A percentile compares a stretch with the other conserved stretches of the same genome.
These are phyloP conservation scores for Chrysodeixis includens DNA, from an alignment of 2,888 invertebrate species.

Conservation along the genomic window DNA sequence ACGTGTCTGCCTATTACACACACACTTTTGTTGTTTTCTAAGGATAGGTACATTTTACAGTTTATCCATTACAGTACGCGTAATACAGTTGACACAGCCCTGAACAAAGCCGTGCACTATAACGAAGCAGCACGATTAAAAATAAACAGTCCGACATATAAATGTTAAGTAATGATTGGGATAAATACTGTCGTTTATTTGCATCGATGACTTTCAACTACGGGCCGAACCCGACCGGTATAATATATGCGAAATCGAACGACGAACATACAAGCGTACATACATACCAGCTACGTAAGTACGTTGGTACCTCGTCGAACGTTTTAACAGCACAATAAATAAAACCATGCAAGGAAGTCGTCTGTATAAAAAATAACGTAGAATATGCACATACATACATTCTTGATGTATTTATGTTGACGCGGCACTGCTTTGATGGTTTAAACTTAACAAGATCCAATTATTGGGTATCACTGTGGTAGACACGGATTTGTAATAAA, in stretches of 20 bases:
- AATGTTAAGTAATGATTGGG: conserved; percentile 55
- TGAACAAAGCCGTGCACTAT: conserved; percentile 17
- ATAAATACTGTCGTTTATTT: conserved; percentile 57
- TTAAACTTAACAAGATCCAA: conserved; percentile 21
- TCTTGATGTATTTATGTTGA: conserved; percentile 45
- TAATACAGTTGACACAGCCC: conserved; percentile 5
- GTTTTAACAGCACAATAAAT: conserved; percentile 42
- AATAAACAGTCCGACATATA: conserved; percentile 54
- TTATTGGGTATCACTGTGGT: conserved; percentile 2
- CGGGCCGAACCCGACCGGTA: conserved; percentile 41
- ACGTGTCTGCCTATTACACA: too few species aligned
- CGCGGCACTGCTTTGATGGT: conserved; percentile 31
- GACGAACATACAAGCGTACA: conserved; percentile 21
- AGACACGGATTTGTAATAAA: conserved; percentile 6
- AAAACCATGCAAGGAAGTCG: conserved; percentile 55
- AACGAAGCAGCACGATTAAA: conserved; percentile 47
- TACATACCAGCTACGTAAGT: too few species aligned
- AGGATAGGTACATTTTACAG: too few species aligned
- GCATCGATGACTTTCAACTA: conserved; percentile 60
- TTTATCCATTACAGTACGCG: too few species aligned
- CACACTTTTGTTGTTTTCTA: too few species aligned
- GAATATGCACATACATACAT: conserved; percentile 57
- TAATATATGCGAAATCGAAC: conserved; percentile 56
- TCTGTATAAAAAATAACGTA: conserved; percentile 44
- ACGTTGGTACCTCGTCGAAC: conserved; percentile 24